These are phyloP conservation scores for Nesoenas mayeri DNA, from an alignment of 2,113 vertebrate genomes.

Conservation along the genomic window DNA sequence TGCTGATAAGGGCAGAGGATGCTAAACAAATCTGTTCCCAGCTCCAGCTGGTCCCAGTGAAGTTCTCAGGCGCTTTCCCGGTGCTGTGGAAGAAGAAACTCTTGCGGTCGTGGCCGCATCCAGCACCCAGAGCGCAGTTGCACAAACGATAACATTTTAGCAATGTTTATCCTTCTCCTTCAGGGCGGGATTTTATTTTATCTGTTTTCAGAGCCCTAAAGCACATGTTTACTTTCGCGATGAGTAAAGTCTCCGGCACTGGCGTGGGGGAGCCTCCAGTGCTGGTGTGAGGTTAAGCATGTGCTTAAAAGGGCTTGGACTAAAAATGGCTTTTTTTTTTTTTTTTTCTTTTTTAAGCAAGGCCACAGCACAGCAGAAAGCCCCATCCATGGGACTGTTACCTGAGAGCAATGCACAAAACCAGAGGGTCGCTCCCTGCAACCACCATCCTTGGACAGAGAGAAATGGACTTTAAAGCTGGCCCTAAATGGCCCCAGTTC, in stretches of 20 bases:
- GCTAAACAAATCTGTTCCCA: not conserved
- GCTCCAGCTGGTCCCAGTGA: not conserved
- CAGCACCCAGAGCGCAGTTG: not conserved
- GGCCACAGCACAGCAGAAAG: not conserved
- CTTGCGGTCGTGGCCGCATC: not conserved
- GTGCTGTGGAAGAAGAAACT: not conserved
- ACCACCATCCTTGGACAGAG: not conserved
- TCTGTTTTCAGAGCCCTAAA: slow-evolving; percentile 49
- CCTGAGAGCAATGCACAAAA: fast-evolving
- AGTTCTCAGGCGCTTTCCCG: not conserved
- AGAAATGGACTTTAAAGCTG: not conserved
- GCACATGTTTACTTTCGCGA: slow-evolving; percentile 40
- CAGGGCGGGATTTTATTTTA: not conserved
- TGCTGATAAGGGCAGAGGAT: not conserved
- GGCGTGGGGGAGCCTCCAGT: not conserved
- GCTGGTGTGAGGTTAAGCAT: slow-evolving; percentile 16
- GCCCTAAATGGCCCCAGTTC: fast-evolving
- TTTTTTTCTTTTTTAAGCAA: not conserved
- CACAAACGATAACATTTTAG: not conserved
- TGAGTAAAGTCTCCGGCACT: not conserved
- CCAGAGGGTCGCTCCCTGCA: not conserved
- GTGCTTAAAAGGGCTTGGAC: slow-evolving; percentile 2
- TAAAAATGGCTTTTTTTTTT: not conserved
- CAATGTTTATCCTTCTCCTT: slow-evolving; percentile 33
- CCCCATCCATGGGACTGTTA: not conserved